These are phyloP conservation scores for Mycalesis mineus DNA, from an alignment of 2,888 invertebrate genomes.

Conservation along the genomic window DNA sequence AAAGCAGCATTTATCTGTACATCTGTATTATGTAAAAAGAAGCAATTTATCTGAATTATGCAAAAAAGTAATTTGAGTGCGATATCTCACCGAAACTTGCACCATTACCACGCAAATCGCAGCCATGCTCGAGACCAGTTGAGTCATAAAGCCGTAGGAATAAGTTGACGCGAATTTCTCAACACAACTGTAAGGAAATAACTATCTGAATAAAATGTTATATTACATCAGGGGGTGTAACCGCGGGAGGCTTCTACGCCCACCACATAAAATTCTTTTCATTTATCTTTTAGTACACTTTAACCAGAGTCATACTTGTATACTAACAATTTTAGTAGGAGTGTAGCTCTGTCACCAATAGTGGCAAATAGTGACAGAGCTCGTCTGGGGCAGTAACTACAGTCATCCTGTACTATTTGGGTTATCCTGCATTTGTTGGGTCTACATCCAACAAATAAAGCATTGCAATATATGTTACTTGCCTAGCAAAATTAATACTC, in stretches of 20 bases:
- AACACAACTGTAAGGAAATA: slow-evolving; percentile 57
- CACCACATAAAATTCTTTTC: background rate
- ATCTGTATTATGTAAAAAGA: background rate
- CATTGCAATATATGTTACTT: no score
- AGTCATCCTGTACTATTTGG: no score
- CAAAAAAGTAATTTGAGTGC: slow-evolving; percentile 15
- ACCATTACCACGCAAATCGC: slow-evolving; percentile 75
- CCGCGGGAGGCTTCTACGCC: background rate
- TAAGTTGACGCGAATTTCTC: slow-evolving; percentile 64
- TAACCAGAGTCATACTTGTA: no score
- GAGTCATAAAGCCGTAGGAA: slow-evolving; percentile 72
- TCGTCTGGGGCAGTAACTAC: no score
- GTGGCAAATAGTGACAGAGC: no score
- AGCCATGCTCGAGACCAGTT: slow-evolving; percentile 68
- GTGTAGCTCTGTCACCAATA: no score
- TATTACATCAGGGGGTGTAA: background rate
- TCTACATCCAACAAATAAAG: no score
- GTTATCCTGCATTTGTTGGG: no score
- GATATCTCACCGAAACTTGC: slow-evolving; percentile 66
- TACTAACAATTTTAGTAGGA: no score
- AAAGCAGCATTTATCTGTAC: background rate
- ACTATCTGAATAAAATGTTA: slow-evolving; percentile 7
- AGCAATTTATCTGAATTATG: slow-evolving; percentile 19
- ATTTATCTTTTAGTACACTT: background rate
- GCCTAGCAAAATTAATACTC: no score